phyloP scores from a whole-genome alignment of 2,888 invertebrate genomes.

The Drosophila mimica region DNA sequence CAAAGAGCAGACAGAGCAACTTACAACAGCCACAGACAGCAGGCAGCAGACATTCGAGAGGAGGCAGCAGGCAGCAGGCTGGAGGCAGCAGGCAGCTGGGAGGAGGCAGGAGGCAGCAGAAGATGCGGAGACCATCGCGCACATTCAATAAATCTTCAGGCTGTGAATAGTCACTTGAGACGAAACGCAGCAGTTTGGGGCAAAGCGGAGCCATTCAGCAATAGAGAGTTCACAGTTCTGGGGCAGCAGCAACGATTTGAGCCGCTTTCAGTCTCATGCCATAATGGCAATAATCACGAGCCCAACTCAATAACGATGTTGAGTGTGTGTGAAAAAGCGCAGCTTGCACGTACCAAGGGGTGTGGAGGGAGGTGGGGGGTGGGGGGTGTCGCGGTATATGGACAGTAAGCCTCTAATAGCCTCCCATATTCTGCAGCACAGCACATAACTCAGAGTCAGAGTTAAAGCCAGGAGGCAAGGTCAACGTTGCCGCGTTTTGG shows the following conservation, averaged over 20 bases:
- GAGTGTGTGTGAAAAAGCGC: slow-evolving; percentile 75
- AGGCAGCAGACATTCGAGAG: slow-evolving; percentile 29
- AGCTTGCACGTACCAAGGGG: slow-evolving; percentile 66
- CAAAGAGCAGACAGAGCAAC: slow-evolving; percentile 72
- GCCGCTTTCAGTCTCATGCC: slow-evolving; percentile 71
- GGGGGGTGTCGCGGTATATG: not conserved
- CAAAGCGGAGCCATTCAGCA: slow-evolving; percentile 3
- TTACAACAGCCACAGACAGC: slow-evolving; percentile 51
- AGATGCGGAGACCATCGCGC: slow-evolving; percentile 54
- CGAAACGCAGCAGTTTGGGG: slow-evolving; percentile 19
- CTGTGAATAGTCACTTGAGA: slow-evolving; percentile 81
- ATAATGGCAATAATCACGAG: slow-evolving; percentile 71
- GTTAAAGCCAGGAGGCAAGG: slow-evolving; percentile 40
- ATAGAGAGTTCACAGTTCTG: slow-evolving; percentile 10
- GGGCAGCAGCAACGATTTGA: slow-evolving; percentile 40
- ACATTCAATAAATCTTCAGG: slow-evolving; percentile 81
- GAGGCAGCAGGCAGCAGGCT: not conserved
- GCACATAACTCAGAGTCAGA: slow-evolving; percentile 56
- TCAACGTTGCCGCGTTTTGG: slow-evolving; percentile 42
- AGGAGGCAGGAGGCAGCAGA: slow-evolving; percentile 5
- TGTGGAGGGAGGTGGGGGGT: not conserved
- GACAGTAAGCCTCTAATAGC: slow-evolving; percentile 63
- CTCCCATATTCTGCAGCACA: slow-evolving; percentile 56
- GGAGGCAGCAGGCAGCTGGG: slow-evolving; percentile 6
- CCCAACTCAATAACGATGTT: slow-evolving; percentile 53